Evolutionary conservation across 1,140 invertebrate genomes (phyloP).

Genomic region (Thaumatotibia leucotreta): DNA sequence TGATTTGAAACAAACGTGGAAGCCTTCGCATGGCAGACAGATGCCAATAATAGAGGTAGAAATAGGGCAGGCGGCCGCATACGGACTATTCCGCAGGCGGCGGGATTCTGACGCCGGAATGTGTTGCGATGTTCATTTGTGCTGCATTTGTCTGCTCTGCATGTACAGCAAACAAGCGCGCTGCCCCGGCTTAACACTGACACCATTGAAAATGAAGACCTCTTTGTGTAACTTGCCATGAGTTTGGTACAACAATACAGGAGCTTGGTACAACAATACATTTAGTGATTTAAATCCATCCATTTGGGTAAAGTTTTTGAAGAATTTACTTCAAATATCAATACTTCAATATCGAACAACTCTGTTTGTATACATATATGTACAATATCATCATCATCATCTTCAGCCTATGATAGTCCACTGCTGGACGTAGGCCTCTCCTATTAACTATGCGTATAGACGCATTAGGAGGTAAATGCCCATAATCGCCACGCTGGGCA

Average conservation of each 20-base stretch:
- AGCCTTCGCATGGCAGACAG: neutral
- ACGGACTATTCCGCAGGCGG: neutral
- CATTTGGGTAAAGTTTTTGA: no score
- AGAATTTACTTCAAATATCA: no score
- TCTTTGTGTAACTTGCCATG: neutral
- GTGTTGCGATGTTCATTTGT: neutral
- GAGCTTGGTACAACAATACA: no score
- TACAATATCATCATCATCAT: no score
- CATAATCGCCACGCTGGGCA: no score
- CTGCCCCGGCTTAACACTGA: neutral
- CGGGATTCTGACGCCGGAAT: neutral
- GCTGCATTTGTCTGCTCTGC: neutral
- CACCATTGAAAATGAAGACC: neutral
- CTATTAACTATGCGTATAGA: no score
- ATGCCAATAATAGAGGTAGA: slow-evolving; percentile 9
- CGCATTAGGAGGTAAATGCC: no score
- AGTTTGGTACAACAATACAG: neutral
- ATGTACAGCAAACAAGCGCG: neutral
- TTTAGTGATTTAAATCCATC: no score
- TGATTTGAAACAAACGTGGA: slow-evolving; percentile 4
- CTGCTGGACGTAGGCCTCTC: no score
- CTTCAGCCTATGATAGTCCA: no score
- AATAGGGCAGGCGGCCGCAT: neutral
- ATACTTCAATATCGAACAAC: no score
- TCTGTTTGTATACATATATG: no score